Percentiles rank a stretch among this genome's conserved stretches.
These are phyloP conservation scores for Cyanoramphus novaezelandiae DNA, from an alignment of 2,113 vertebrate genomes.

Conservation along the genomic window DNA sequence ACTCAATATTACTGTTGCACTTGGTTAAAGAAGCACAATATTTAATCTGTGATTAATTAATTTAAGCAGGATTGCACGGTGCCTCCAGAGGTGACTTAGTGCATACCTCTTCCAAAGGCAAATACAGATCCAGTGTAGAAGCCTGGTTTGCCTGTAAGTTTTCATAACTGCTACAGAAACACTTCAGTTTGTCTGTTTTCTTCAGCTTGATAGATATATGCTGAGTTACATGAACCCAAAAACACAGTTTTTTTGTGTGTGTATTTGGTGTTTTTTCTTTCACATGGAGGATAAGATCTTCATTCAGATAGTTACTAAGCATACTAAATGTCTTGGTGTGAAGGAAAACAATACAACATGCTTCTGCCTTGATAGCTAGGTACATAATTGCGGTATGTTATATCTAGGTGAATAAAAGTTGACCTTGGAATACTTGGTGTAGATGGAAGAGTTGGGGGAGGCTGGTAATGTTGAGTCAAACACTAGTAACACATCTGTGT, in stretches of 20 bases:
- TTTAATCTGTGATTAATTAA: conserved; percentile 6
- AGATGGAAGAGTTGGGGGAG: not conserved
- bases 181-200: not conserved
- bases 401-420: not conserved
- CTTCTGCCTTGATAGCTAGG: not conserved
- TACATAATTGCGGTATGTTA: not conserved
- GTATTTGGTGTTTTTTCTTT: not conserved
- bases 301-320: not conserved
- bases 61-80: not conserved
- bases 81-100: not conserved
- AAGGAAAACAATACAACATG: not conserved
- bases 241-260: not conserved
- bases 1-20: not conserved
- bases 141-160: not conserved
- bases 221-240: not conserved
- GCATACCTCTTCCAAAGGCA: not conserved
- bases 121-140: not conserved
- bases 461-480: not conserved
- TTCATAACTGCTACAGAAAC: not conserved
- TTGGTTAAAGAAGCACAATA: not conserved
- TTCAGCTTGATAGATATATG: not conserved
- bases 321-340: not conserved
- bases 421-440: not conserved
- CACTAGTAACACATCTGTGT: not conserved
- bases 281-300: not conserved